These are phyloP conservation scores for Drosophila pullipes DNA, from an alignment of 2,888 invertebrate species.

Conservation along the genomic window DNA sequence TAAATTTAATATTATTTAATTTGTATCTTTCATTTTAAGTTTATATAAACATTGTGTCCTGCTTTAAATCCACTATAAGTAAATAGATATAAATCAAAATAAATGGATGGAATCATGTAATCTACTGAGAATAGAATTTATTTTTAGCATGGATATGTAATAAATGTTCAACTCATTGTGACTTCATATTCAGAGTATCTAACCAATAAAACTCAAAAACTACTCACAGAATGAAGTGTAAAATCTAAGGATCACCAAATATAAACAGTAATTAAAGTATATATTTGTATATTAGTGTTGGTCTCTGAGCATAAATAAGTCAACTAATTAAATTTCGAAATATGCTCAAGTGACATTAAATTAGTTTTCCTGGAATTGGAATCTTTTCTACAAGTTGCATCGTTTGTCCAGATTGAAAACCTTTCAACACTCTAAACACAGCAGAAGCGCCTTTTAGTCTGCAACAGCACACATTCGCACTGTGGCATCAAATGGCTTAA, in stretches of 20 bases:
- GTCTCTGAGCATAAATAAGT: neutral
- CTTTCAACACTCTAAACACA: conserved; percentile 5
- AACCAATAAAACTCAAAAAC: neutral
- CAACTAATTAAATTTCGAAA: conserved; percentile 5
- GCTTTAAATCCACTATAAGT: too few species aligned
- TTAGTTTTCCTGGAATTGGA: neutral
- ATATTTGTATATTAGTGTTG: neutral
- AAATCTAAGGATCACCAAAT: neutral
- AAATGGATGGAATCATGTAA: too few species aligned
- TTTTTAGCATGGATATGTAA: too few species aligned
- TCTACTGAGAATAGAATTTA: too few species aligned
- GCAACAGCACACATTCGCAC: conserved; percentile 6
- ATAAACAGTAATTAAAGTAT: neutral
- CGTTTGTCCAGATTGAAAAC: conserved; percentile 5
- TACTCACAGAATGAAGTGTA: neutral
- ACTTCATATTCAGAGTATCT: neutral
- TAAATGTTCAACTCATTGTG: too few species aligned
- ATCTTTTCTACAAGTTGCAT: neutral
- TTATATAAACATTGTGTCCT: too few species aligned
- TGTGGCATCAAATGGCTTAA: conserved; percentile 37
- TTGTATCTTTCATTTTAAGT: neutral
- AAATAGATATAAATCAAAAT: too few species aligned
- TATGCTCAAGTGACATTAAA: neutral
- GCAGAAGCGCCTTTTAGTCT: neutral
- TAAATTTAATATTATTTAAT: neutral